Evolutionary conservation across 2,113 vertebrate genomes (phyloP).

Genomic region (Engystomops pustulosus): DNA sequence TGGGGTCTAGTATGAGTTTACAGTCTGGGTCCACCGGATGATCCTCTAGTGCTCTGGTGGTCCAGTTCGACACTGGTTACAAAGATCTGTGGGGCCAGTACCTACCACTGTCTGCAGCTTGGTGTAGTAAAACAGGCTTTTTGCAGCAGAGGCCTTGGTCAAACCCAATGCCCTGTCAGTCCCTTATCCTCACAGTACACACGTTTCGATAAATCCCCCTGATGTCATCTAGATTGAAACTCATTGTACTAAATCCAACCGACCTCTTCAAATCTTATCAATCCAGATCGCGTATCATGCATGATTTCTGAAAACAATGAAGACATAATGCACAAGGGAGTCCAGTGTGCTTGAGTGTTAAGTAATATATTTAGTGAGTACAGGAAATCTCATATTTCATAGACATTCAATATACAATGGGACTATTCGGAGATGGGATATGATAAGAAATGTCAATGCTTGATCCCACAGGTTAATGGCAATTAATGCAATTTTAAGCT

Average conservation of each 20-base stretch:
- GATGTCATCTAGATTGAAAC: neutral
- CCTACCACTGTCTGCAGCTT: no score
- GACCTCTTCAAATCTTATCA: neutral
- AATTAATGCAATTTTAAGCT: slow-evolving; percentile 46
- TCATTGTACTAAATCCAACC: neutral
- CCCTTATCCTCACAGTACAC: no score
- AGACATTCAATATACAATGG: neutral
- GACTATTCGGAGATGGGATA: neutral
- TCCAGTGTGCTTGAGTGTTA: neutral
- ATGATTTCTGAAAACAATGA: neutral
- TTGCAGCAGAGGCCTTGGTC: no score
- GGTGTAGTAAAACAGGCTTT: no score
- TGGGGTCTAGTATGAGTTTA: no score
- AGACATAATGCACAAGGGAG: neutral
- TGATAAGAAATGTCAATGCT: slow-evolving; percentile 43
- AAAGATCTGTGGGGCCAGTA: no score
- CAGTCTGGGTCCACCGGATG: no score
- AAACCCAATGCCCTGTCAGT: no score
- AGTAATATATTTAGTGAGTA: neutral
- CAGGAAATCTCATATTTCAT: slow-evolving; percentile 23
- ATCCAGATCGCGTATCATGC: neutral
- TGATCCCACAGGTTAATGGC: slow-evolving; percentile 50
- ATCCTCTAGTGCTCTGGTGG: no score
- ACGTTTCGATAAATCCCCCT: no score
- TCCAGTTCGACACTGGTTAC: no score